Evolutionary conservation across 2,113 vertebrate genomes (phyloP), one percentile per base, ranked within the genome.

Genomic region (Oxygymnocypris stewartii): DNA sequence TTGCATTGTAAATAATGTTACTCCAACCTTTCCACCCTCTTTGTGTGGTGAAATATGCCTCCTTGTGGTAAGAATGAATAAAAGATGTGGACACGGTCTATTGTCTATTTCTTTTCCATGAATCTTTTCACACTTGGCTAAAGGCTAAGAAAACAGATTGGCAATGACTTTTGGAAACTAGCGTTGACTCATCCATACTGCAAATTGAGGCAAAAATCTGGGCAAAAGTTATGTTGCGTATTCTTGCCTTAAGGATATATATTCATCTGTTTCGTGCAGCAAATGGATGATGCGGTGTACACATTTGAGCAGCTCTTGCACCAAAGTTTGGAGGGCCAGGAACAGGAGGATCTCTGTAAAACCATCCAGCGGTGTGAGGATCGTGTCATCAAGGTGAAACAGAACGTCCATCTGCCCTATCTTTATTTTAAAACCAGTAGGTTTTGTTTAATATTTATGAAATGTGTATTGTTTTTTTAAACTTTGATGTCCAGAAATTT

Each of bases 301-400:
- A 99, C 98, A 0, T 99, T 98, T 0, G 97, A 98, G 94, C 97
- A 97, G 14, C 96, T 99, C 67, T 93, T 99, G 2, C 94, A 98
- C n/a, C 97, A 99, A 93, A 96, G 97, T 85, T 90, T 98, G 86
- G 94, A 95, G 31, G 93, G 93, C 89, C 92, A 96, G 76, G 93
- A 94, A 78, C 94, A 93, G 20, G 94, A 96, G 0, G 95, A 97
- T 65, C 84, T 98, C 42, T 97, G 96, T 92, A 97, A 97, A 88
- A 95, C 92, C 89, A 97, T 98, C 90, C 97, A 99, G 93, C 93
- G 95, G 79, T 97, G 97, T 91, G 95, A 99, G 8, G 98, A 99
- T 89, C 93, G 98, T 4, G 98, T 99, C 86, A 95, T 99, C 79
- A 99, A 99, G 97, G 98, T 98, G 86, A 94, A 92, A 13, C 4